Conservation (phyloP, 2,113 vertebrate genomes). For the Trinectes maculatus region DNA sequence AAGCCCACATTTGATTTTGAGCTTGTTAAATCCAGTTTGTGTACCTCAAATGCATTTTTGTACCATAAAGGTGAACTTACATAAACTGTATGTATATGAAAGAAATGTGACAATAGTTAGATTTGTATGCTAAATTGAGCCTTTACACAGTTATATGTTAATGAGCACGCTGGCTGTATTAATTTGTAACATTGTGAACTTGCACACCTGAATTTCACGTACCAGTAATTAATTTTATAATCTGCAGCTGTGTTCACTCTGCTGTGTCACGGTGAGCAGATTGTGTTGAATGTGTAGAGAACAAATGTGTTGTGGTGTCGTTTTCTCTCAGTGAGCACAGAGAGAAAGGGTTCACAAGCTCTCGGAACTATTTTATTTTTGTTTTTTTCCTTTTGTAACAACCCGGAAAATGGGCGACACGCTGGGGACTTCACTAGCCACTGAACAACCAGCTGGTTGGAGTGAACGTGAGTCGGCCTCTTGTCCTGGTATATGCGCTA, state of each 20-base stretch:
- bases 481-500: not conserved
- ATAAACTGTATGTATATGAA: not conserved
- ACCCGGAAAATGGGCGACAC: not conserved
- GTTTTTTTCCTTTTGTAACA: not conserved
- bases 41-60: not conserved
- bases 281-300: not conserved
- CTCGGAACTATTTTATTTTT: not conserved
- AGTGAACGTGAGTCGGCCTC: no score
- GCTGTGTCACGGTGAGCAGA: not conserved
- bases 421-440: not conserved
- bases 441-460: not conserved
- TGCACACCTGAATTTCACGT: conserved; percentile 7
- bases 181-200: not conserved
- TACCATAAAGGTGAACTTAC: not conserved
- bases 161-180: not conserved
- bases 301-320: not conserved
- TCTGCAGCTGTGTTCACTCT: conserved; percentile 12
- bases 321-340: not conserved
- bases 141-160: not conserved
- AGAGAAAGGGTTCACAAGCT: not conserved
- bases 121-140: not conserved
- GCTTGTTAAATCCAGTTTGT: no score
- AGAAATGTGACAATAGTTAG: not conserved
- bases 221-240: not conserved
- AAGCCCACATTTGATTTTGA: not conserved